Evolutionary conservation across 2,797 vertebrate genomes (phyloP).

Genomic region (Apogon talboti): DNA sequence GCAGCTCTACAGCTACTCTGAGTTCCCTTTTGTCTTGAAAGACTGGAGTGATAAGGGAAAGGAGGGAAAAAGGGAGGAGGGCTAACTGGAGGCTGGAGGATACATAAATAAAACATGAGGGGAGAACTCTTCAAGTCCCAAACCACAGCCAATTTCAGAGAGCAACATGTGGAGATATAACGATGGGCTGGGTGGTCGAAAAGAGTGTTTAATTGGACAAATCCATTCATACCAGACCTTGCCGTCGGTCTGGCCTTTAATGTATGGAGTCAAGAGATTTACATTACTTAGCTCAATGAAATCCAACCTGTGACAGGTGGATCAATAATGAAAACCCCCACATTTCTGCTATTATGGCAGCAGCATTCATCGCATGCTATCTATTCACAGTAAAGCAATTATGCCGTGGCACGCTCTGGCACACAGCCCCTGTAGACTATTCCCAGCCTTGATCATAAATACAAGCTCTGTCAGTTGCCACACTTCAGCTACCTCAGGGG

Average conservation of each 20-base stretch:
- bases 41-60: constrained; percentile 76
- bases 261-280: constrained; percentile 29
- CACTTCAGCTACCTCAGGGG: constrained; percentile 28
- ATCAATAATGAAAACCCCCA: constrained; percentile 60
- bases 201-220: constrained; percentile 53
- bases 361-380: constrained; percentile 52
- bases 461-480: constrained; percentile 28
- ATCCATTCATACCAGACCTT: constrained; percentile 26
- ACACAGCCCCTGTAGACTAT: constrained; percentile 29
- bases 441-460: constrained; percentile 49
- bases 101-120: constrained; percentile 80
- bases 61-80: constrained; percentile 50
- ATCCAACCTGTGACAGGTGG: constrained; percentile 56
- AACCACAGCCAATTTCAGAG: constrained; percentile 47
- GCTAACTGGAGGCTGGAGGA: constrained; percentile 67
- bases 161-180: constrained; percentile 54
- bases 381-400: constrained; percentile 62
- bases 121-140: constrained; percentile 55
- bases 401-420: constrained; percentile 32
- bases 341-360: constrained; percentile 51
- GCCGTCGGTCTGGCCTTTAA: constrained; percentile 25
- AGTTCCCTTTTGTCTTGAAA: constrained; percentile 84
- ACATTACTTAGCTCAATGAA: constrained; percentile 53
- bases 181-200: constrained; percentile 15
- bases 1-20: constrained; percentile 79